Evolutionary conservation across 2,797 vertebrate species (phyloP), one percentile per base, ranked within the genome.

Genomic region (Diplodus puntazzo): DNA sequence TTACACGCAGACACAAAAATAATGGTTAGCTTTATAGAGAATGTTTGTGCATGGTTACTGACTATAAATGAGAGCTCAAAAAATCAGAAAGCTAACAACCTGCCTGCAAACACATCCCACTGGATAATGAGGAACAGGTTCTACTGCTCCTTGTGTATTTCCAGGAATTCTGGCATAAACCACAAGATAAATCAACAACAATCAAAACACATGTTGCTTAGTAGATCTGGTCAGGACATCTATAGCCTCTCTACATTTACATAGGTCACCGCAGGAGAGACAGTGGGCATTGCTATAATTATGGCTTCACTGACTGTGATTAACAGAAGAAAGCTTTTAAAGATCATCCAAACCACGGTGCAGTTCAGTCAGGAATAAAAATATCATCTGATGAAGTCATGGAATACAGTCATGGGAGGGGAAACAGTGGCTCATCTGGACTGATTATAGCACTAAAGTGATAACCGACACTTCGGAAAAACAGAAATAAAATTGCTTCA

Each of bases 281-380:
- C 68, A 71, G 67, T 57, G 48, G 70, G 52, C 78, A 80, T 59
- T 21, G 46, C 46, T 86, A 65, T 78, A 88, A 89, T 87, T 83
- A 81, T n/a, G 53, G 66, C 72, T 81, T 67, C 73, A 85, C 73
- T 79, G 76, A 82, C 75, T 81, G 81, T 85, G 81, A 87, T 79
- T 79, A 69, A 80, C 67, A 69, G 62, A 88, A 66, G 69, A 69
- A 84, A 76, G 68, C 58, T 59, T 83, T 85, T 53, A 75, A 80
- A 71, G 48, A 82, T 85, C 53, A 66, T 64, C 61, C 68, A 71
- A 86, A 83, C 57, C 79, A 73, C 53, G 12, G 67, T 3, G 0
- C 61, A 69, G 71, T 58, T 69, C 43, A 71, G 52, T 20, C 30
- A 65, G 30, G 21, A 59, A 78, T 42, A 30, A 13, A 75, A 76